Conservation (phyloP, 2,113 vertebrate species). For the Camarhynchus parvulus region DNA sequence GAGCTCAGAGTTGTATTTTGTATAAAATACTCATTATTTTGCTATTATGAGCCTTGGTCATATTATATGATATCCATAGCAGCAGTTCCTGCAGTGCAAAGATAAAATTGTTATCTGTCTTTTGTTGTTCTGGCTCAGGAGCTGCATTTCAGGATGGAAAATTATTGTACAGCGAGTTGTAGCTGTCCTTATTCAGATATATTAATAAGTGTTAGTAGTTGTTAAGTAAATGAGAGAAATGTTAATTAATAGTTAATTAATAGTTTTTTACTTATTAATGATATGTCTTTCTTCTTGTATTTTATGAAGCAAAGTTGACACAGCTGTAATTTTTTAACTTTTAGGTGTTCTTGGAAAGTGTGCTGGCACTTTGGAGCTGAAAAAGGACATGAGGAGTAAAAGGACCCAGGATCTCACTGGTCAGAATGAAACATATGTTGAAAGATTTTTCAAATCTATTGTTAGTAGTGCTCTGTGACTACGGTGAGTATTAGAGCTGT, state of each 20-base stretch:
- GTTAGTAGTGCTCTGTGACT: conserved; percentile 87
- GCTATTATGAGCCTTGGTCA: neutral
- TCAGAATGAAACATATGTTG: conserved; percentile 92
- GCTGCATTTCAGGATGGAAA: neutral
- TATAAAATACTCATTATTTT: neutral
- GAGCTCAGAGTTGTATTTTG: neutral
- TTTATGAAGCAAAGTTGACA: conserved; percentile 6
- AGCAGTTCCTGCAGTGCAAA: neutral
- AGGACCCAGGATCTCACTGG: conserved; percentile 73
- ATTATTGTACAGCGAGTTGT: neutral
- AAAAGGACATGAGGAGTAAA: conserved; percentile 86
- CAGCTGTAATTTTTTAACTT: conserved; percentile 38
- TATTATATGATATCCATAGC: neutral
- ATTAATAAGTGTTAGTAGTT: neutral
- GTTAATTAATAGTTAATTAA: neutral
- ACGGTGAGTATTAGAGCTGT: conserved; percentile 79
- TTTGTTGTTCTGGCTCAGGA: neutral
- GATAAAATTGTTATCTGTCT: neutral
- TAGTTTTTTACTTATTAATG: neutral
- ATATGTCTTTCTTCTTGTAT: neutral
- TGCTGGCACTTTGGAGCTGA: conserved; percentile 31
- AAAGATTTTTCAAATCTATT: conserved; percentile 81
- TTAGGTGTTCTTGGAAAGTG: conserved; percentile 56
- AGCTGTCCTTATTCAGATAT: neutral
- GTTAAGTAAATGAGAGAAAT: neutral